Percentiles rank a stretch among this genome's conserved stretches.
phyloP scores from a whole-genome alignment of 2,888 invertebrate species.

The Trisateles emortualis region DNA sequence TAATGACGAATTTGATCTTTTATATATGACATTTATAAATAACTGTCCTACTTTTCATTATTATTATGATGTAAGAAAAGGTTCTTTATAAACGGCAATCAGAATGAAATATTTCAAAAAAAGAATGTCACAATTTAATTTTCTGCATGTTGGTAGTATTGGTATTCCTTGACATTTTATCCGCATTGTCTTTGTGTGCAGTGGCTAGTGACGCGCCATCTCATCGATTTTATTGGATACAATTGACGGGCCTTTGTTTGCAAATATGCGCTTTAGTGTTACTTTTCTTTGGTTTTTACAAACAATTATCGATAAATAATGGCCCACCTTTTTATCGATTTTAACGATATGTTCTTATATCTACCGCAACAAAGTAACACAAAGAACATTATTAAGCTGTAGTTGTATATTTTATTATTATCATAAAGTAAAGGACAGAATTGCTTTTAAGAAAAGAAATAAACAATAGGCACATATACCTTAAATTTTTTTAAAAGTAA shows the following conservation, averaged over 20 bases:
- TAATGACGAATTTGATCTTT: constrained; percentile 50
- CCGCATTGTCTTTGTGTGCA: constrained; percentile 64
- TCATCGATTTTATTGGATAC: constrained; percentile 75
- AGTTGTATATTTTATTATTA: constrained; percentile 27
- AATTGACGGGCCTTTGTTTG: constrained; percentile 78
- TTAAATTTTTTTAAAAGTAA: constrained; percentile 48
- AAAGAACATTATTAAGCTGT: constrained; percentile 45
- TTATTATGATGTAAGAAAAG: constrained; percentile 40
- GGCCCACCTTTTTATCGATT: constrained; percentile 49
- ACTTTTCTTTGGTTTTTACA: constrained; percentile 50
- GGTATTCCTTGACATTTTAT: constrained; percentile 64
- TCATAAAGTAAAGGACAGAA: constrained; percentile 31
- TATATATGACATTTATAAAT: constrained; percentile 40
- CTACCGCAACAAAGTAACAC: constrained; percentile 28
- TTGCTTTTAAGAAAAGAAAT: constrained; percentile 38
- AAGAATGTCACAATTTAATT: constrained; percentile 58
- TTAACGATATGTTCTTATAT: constrained; percentile 49
- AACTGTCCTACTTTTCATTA: constrained; percentile 36
- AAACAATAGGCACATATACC: not conserved
- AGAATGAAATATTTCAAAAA: constrained; percentile 46
- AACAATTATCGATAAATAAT: constrained; percentile 62
- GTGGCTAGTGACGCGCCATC: constrained; percentile 63
- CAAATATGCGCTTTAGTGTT: constrained; percentile 64
- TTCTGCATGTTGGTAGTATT: constrained; percentile 34
- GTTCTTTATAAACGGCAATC: constrained; percentile 37